These are phyloP conservation scores for Drosophila gaucha DNA, from an alignment of 2,888 invertebrate species.

Conservation along the genomic window DNA sequence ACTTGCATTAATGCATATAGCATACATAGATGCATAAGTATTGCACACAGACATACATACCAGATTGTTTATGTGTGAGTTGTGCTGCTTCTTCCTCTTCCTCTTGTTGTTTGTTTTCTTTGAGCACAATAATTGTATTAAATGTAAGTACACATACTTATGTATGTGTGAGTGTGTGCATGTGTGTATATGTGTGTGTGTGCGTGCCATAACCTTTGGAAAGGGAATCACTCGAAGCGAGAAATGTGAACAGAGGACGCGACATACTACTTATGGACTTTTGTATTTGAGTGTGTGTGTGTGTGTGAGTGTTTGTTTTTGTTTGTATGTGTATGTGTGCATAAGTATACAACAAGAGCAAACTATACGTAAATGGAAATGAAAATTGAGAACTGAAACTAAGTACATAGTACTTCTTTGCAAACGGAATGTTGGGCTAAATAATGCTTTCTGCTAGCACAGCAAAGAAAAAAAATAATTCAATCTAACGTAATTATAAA, in stretches of 20 bases:
- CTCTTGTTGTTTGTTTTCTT: slow-evolving; percentile 6
- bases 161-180: neutral
- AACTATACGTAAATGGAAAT: slow-evolving; percentile 16
- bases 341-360: slow-evolving; percentile 29
- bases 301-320: neutral
- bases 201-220: slow-evolving; percentile 19
- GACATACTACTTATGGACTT: slow-evolving; percentile 43
- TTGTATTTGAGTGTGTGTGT: neutral
- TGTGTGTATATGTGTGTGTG: neutral
- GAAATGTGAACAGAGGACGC: slow-evolving; percentile 25
- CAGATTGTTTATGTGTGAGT: slow-evolving; percentile 14
- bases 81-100: slow-evolving; percentile 9
- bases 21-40: slow-evolving; percentile 8
- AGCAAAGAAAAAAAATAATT: slow-evolving; percentile 25
- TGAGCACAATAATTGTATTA: slow-evolving; percentile 45
- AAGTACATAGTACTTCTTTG: slow-evolving; percentile 2
- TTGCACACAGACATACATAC: slow-evolving; percentile 7
- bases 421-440: slow-evolving; percentile 14
- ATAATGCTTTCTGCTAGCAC: slow-evolving; percentile 29
- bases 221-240: slow-evolving; percentile 28
- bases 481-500: neutral
- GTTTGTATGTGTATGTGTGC: neutral
- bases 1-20: slow-evolving; percentile 9
- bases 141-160: slow-evolving; percentile 14
- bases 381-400: slow-evolving; percentile 4